A percentile compares a stretch with the other conserved stretches of the same genome.
phyloP scores from a whole-genome alignment of 30 jellyfish, hydroid and myxozoan species.

The Cassiopea andromeda region DNA sequence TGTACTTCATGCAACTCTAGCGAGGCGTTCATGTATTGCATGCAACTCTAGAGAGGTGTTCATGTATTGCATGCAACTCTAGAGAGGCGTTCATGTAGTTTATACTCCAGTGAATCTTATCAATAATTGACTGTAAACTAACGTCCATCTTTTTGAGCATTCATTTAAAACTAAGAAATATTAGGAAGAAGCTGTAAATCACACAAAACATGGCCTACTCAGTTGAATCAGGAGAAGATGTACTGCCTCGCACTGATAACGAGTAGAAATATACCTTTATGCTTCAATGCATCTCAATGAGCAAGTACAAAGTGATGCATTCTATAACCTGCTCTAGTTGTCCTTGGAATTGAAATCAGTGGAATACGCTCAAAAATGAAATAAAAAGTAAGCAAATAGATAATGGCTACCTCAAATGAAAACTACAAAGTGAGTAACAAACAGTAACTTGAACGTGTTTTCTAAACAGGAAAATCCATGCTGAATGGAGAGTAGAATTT shows the following conservation, averaged over 20 bases:
- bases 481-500: too few species aligned
- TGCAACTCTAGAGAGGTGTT: too few species aligned
- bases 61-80: too few species aligned
- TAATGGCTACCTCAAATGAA: neutral
- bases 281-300: conserved; percentile 58
- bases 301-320: conserved; percentile 66
- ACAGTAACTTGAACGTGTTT: too few species aligned
- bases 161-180: too few species aligned
- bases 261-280: conserved; percentile 20
- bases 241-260: conserved; percentile 25
- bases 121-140: too few species aligned
- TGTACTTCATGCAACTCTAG: too few species aligned
- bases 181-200: neutral
- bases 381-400: neutral
- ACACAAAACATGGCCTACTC: neutral
- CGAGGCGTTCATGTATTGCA: too few species aligned
- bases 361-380: neutral
- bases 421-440: neutral
- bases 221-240: neutral
- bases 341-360: neutral
- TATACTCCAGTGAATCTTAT: too few species aligned
- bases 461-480: too few species aligned
- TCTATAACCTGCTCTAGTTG: conserved; percentile 42
- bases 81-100: too few species aligned
- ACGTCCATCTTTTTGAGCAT: too few species aligned